Evolutionary conservation across 1,140 invertebrate genomes (phyloP), one percentile per base, ranked within the genome.

Genomic region (Pseudomyrmex flavicornis): DNA sequence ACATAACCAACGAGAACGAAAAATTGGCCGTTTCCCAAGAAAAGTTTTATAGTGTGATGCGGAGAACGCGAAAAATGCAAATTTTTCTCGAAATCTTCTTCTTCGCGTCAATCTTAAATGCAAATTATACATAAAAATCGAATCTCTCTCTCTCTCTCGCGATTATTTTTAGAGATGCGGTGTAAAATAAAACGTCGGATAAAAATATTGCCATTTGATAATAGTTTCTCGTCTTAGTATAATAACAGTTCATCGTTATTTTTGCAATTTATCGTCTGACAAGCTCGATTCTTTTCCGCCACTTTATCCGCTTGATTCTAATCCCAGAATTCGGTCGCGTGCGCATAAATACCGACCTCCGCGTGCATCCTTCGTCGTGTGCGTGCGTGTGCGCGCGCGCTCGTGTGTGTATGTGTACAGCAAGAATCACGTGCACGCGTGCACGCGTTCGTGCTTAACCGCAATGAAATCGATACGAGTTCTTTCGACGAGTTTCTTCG

Each of bases 391-490:
- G 22, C 1, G 65, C 69, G 50, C 50, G 15, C 48, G 61, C 46
- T 0, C 20, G 20, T 1, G 48, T 22, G n/a, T 15, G 20, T 44
- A 15, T 76, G 17, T 74, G 35, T 10, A 58, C 20, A 10, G 15
- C 50, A 35, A 35, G 35, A 56, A 68, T 77, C 83, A 74, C 69
- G 69, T 20, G 50, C n/a, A 82, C 77, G 35, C 52, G 58, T 68
- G 17, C 65, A 86, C 65, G 76, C 74, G 35, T 62, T 69, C 63
- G 58, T 82, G 50, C 56, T 88, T 89, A 86, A 86, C 85, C 68
- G 75, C 82, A 89, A 59, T 61, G 85, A 86, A 89, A 89, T 89
- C 88, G 58, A 89, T 89, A 88, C 50, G 35, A 70, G 74, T 69
- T 75, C 59, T 68, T 68, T 72, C 65, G 46, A 68, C 72, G 74